phyloP scores from a whole-genome alignment of 2,113 vertebrate genomes.

The Psettodes erumei region DNA sequence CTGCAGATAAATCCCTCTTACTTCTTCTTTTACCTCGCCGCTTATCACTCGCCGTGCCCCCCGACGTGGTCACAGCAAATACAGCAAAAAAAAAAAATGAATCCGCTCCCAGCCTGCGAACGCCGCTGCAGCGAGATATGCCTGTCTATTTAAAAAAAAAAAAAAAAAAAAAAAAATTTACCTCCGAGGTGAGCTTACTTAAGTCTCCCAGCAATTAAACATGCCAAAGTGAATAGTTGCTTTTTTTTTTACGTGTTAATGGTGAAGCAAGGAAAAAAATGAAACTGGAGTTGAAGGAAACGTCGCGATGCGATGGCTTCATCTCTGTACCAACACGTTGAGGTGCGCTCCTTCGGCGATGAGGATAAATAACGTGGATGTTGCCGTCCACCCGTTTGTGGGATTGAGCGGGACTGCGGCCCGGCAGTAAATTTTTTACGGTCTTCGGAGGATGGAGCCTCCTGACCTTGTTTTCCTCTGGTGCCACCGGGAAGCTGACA shows the following conservation, averaged over 20 bases:
- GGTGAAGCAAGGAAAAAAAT: neutral
- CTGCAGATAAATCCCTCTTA: conserved; percentile 73
- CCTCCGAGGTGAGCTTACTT: conserved; percentile 58
- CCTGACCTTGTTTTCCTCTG: neutral
- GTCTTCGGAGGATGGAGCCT: neutral
- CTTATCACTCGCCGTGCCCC: conserved; percentile 74
- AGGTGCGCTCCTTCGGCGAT: no score
- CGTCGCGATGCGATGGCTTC: no score
- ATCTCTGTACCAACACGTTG: no score
- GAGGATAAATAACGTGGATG: no score
- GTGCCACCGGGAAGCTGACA: neutral
- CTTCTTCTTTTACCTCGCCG: conserved; percentile 61
- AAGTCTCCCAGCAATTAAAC: conserved; percentile 59
- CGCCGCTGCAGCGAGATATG: conserved; percentile 63
- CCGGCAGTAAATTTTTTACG: neutral
- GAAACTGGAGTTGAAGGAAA: neutral
- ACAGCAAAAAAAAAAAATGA: conserved; percentile 73
- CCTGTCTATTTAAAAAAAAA: conserved; percentile 61
- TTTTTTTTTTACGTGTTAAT: conserved; percentile 44
- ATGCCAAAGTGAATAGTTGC: conserved; percentile 51
- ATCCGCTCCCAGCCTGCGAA: conserved; percentile 67
- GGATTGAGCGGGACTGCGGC: neutral
- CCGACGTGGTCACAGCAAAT: conserved; percentile 74
- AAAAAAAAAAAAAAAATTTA: no score
- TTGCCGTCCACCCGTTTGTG: neutral